Base-by-base conservation (phyloP, 2,888 invertebrate species). In the Pegoplata infirma region DNA sequence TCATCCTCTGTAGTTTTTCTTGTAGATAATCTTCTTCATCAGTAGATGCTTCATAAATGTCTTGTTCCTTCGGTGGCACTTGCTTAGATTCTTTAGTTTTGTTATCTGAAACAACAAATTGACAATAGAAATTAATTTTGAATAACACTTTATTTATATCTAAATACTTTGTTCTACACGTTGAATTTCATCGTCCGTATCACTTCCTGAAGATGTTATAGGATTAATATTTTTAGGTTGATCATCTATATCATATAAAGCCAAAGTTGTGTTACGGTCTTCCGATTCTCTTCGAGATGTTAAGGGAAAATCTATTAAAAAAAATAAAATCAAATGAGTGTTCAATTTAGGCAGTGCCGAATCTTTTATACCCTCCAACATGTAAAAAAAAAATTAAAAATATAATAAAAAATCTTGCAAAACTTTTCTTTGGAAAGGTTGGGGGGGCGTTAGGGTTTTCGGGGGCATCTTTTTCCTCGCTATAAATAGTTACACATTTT, bases 161-260 rank as follows among this genome's bases (percentile, higher is more conserved):
- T 32, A 63, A n/a, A 51, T 74, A 86, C 85, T 77, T 77, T 83
- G 66, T 19, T 81, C 75, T 40, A 85, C 81, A 17, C 83, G 84
- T 79, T 86, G 82, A 19, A 89, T 82, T 80, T 89, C 89, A 69
- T 89, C 89, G 32, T 89, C 89, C 0, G 89, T 89, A 49, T 89
- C 89, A 8, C 84, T 85, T 3, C 83, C 89, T 0, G 87, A 88
- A 14, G 80, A 47, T 1, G 40, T 16, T 36, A 32, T 47, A 8
- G 3, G n/a, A 6, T 56, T 55, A 7, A 6, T 16, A 16, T 1
- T 44, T 12, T 49, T 19, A 19, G 40, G 47, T 8, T 5, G 6
- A 10, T 32, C 28, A 47, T 53, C 55, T 32, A 64, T 17, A 14
- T 64, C 51, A 56, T 58, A 68, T 12, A 59, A 14, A 16, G 28